Conservation (phyloP, 2,888 invertebrate species). For the Cantharis rufa region DNA sequence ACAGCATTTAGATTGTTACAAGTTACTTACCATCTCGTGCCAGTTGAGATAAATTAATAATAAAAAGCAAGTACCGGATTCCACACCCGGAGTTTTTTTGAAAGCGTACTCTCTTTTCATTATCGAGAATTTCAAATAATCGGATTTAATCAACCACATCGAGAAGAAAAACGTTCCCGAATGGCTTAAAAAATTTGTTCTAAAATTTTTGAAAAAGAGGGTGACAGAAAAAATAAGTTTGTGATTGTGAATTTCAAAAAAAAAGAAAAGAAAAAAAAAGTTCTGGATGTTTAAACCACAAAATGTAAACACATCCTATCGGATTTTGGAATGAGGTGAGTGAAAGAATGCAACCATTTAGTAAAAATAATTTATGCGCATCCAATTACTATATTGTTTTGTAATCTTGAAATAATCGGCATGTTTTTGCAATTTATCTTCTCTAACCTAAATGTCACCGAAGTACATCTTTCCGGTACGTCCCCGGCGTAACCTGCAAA, state of each 20-base stretch:
- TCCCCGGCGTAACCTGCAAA: background rate
- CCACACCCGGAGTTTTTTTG: background rate
- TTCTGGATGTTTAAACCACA: background rate
- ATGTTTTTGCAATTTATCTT: background rate
- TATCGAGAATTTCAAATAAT: background rate
- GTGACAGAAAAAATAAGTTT: background rate
- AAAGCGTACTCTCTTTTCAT: background rate
- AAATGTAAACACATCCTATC: background rate
- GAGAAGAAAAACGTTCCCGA: background rate
- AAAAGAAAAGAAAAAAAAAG: background rate
- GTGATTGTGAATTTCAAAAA: background rate
- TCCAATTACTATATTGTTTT: background rate
- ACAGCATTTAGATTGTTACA: slow-evolving; percentile 12
- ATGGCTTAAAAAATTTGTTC: background rate
- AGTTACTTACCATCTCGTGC: slow-evolving; percentile 7
- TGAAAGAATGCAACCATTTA: background rate
- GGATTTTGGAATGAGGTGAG: slow-evolving; percentile 2
- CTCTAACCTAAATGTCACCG: background rate
- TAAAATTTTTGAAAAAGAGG: background rate
- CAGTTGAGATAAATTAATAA: background rate
- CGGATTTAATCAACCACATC: background rate
- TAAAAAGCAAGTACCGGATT: background rate
- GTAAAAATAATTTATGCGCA: background rate
- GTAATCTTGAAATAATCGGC: background rate
- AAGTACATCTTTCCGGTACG: background rate